Percentiles rank a stretch among this genome's conserved stretches.
phyloP scores from a whole-genome alignment of 2,888 invertebrate genomes.

The Amphipyra tragopoginis region DNA sequence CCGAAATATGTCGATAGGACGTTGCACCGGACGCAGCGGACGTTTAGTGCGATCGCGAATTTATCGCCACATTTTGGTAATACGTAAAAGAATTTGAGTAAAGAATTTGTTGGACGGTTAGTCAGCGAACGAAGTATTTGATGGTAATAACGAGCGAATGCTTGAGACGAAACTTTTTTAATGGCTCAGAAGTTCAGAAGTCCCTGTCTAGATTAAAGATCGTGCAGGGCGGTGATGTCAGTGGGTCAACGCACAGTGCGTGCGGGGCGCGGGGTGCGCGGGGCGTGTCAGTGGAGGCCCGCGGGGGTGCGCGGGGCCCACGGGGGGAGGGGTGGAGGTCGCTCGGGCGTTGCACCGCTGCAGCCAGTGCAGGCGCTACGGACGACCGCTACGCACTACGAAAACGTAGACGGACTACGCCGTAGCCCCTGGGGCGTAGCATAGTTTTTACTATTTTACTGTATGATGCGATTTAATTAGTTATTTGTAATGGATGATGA shows the following conservation, averaged over 20 bases:
- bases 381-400: slow-evolving; percentile 75
- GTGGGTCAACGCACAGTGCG: slow-evolving; percentile 89
- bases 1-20: slow-evolving; percentile 54
- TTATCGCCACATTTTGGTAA: slow-evolving; percentile 39
- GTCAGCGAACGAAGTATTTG: slow-evolving; percentile 41
- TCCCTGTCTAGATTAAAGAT: slow-evolving; percentile 85
- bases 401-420: slow-evolving; percentile 69
- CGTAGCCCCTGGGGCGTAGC: slow-evolving; percentile 67
- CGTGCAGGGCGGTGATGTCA: slow-evolving; percentile 87
- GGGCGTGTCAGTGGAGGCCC: slow-evolving; percentile 47
- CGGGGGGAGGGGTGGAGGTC: slow-evolving; percentile 60
- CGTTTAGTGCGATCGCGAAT: slow-evolving; percentile 31
- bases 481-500: slow-evolving; percentile 35
- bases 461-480: slow-evolving; percentile 42
- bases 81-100: slow-evolving; percentile 9
- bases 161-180: slow-evolving; percentile 55
- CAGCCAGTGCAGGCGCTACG: slow-evolving; percentile 81
- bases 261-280: slow-evolving; percentile 70
- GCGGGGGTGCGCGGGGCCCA: slow-evolving; percentile 49
- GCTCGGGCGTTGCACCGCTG: slow-evolving; percentile 86
- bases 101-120: slow-evolving; percentile 6
- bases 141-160: slow-evolving; percentile 41
- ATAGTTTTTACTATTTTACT: slow-evolving; percentile 43
- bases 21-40: slow-evolving; percentile 62
- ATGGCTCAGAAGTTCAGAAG: slow-evolving; percentile 68